Evolutionary conservation across 2,113 vertebrate species (phyloP).

Genomic region (Serinus canaria): DNA sequence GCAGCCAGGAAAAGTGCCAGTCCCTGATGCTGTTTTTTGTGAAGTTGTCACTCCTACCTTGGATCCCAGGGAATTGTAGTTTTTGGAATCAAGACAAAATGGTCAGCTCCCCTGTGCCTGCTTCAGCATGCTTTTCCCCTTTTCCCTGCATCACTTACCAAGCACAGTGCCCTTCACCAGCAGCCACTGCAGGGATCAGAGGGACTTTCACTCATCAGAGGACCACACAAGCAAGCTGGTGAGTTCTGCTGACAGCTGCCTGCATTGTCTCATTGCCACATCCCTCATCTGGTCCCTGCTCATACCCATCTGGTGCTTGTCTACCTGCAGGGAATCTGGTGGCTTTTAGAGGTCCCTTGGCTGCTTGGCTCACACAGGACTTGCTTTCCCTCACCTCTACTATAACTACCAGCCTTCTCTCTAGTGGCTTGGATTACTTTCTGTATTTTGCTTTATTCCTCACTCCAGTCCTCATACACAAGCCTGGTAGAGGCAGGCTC

Average conservation of each 20-base stretch:
- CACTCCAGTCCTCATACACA: neutral
- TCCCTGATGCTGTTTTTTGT: neutral
- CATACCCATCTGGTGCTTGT: neutral
- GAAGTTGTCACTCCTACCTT: neutral
- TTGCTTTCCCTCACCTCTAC: neutral
- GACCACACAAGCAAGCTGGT: neutral
- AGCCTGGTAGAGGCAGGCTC: neutral
- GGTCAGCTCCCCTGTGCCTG: neutral
- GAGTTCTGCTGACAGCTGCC: neutral
- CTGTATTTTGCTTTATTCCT: neutral
- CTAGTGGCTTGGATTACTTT: neutral
- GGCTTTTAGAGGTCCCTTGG: neutral
- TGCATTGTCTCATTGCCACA: neutral
- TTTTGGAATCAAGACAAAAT: neutral
- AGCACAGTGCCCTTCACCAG: neutral
- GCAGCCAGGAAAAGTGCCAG: neutral
- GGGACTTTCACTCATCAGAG: neutral
- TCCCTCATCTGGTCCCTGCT: neutral
- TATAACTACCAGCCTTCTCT: neutral
- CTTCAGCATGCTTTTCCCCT: neutral
- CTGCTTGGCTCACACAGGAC: neutral
- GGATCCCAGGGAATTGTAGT: neutral
- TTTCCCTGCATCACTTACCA: neutral
- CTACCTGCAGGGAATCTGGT: neutral
- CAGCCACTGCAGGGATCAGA: neutral